phyloP scores from a whole-genome alignment of 92 coral and sea anemone species.

The Palythoa caribaeorum region DNA sequence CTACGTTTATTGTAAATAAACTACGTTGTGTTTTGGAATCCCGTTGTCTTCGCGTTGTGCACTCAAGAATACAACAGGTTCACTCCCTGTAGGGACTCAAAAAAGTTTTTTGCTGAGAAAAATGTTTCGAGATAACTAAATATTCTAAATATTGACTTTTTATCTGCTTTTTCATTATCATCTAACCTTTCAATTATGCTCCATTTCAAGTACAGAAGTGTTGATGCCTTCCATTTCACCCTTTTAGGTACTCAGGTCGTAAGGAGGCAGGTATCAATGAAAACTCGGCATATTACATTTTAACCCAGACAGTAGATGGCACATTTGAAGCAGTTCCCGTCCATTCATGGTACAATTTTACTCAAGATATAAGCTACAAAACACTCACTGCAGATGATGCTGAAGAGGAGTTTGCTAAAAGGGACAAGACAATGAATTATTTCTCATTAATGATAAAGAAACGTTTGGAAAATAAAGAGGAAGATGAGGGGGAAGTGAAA shows the following conservation, averaged over 20 bases:
- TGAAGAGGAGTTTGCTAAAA: slow-evolving; percentile 88
- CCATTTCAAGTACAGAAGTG: too few species aligned
- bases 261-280: slow-evolving; percentile 94
- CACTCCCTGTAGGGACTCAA: too few species aligned
- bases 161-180: too few species aligned
- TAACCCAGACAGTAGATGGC: slow-evolving; percentile 94
- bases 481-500: slow-evolving; percentile 56
- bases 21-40: too few species aligned
- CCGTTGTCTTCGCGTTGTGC: too few species aligned
- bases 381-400: slow-evolving; percentile 96
- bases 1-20: too few species aligned
- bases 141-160: too few species aligned
- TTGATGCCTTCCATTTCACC: background rate
- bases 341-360: slow-evolving; percentile 88
- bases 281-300: slow-evolving; percentile 91
- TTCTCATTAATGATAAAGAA: slow-evolving; percentile 96
- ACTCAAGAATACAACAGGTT: too few species aligned
- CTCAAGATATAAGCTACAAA: slow-evolving; percentile 88
- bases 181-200: too few species aligned
- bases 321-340: slow-evolving; percentile 98
- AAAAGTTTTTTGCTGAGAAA: too few species aligned
- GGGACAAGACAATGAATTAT: slow-evolving; percentile 91
- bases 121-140: too few species aligned
- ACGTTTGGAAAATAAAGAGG: slow-evolving; percentile 79
- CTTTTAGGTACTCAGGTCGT: slow-evolving; percentile 85